A percentile compares a stretch with the other conserved stretches of the same genome.
Conservation (phyloP, 2,113 vertebrate genomes). For the Tursiops truncatus region DNA sequence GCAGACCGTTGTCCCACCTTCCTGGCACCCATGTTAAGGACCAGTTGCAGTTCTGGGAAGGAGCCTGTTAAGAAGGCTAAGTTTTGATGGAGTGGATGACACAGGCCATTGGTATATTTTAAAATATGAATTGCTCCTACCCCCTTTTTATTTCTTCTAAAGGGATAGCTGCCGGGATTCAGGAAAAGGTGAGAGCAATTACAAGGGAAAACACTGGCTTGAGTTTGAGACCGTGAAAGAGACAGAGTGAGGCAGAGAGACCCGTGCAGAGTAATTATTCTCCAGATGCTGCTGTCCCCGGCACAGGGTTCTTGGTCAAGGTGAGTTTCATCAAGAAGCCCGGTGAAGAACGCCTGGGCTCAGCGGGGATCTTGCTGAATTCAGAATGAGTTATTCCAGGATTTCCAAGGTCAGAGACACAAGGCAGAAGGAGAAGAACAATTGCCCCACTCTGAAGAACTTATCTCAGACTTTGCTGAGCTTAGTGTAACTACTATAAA, state of each 20-base stretch:
- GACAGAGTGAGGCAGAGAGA: rapidly evolving
- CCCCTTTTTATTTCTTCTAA: background rate
- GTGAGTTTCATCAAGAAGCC: conserved; percentile 59
- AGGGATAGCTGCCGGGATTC: background rate
- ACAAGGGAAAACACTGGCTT: rapidly evolving
- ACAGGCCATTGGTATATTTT: background rate
- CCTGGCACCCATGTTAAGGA: rapidly evolving
- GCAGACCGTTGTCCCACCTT: background rate
- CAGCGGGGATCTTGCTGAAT: rapidly evolving
- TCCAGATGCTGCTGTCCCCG: conserved; percentile 49
- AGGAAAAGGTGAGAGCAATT: background rate
- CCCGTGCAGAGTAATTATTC: rapidly evolving
- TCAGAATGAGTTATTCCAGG: background rate
- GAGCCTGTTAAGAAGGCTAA: background rate
- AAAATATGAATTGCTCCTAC: background rate
- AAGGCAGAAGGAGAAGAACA: background rate
- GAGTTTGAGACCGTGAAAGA: rapidly evolving
- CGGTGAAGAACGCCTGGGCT: rapidly evolving
- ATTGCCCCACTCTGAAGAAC: background rate
- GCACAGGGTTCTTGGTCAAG: conserved; percentile 84
- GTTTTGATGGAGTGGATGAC: background rate
- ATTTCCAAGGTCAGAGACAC: background rate
- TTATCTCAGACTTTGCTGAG: background rate
- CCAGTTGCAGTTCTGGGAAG: background rate
- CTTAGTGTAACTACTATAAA: conserved; percentile 28